These are phyloP conservation scores for Eumaeus atala DNA, from an alignment of 1,140 invertebrate species.

Conservation along the genomic window DNA sequence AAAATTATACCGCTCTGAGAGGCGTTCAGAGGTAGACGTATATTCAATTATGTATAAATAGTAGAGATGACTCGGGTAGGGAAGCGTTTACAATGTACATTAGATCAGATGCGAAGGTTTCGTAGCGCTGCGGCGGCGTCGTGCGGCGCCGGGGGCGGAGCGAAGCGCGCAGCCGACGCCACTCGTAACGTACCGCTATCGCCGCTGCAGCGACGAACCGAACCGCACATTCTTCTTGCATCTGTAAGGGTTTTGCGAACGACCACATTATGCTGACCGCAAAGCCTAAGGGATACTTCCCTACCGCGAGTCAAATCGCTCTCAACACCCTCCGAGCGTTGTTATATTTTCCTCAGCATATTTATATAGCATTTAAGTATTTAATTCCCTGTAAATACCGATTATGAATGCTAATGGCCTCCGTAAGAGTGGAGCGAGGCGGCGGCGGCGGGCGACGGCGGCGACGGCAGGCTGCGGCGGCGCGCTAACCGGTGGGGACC, in stretches of 20 bases:
- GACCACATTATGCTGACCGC: constrained; percentile 72
- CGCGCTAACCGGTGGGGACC: constrained; percentile 71
- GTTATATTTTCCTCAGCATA: constrained; percentile 20
- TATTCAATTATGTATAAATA: constrained; percentile 6
- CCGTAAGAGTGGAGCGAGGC: constrained; percentile 54
- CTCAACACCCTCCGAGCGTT: constrained; percentile 43
- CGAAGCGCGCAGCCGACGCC: constrained; percentile 26
- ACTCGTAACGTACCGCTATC: constrained; percentile 22
- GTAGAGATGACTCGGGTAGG: constrained; percentile 63
- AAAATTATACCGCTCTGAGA: constrained; percentile 17
- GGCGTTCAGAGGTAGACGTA: constrained; percentile 45
- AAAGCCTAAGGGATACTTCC: constrained; percentile 64
- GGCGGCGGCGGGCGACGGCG: constrained; percentile 58
- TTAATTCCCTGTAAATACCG: constrained; percentile 73
- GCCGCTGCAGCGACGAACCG: constrained; percentile 21
- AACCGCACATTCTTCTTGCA: constrained; percentile 60
- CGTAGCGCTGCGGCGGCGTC: constrained; percentile 17
- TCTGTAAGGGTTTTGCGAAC: constrained; percentile 71
- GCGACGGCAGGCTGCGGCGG: constrained; percentile 52
- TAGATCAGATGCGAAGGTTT: constrained; percentile 25
- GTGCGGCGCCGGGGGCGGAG: constrained; percentile 19
- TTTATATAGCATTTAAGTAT: constrained; percentile 59
- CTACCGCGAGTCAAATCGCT: constrained; percentile 61
- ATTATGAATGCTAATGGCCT: constrained; percentile 67
- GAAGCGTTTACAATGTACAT: constrained; percentile 42